Evolutionary conservation across 2,113 vertebrate genomes (phyloP), one percentile per base, ranked within the genome.

Genomic region (Corythornis cristatus): DNA sequence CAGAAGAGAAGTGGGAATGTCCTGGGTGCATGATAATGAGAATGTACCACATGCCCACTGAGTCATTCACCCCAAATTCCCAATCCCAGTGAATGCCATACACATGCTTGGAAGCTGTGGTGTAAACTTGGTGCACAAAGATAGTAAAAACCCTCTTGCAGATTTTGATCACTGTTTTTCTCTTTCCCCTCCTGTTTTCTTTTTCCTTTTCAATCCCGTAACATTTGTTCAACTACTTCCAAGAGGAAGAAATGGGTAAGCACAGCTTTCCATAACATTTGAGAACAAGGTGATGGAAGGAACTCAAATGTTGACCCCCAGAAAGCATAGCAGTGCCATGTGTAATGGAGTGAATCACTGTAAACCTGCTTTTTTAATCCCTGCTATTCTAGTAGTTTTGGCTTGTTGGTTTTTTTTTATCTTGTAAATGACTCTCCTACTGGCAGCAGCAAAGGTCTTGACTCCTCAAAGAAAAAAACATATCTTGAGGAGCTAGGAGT

Each of bases 221-320:
- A 87, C 82, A 40, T 75, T 96, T 94, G 74, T 85, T 62, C 86
- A 79, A 58, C 81, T 75, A 75, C 74, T 91, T 93, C 74, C 75
- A 87, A 17, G 66, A 92, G 75, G 73, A 93, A 96, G 93, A 86
- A 96, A 86, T 22, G 61, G 95, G 66, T 95, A 95, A 95, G 96
- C 83, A 45, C 29, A 50, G 46, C 90, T 92, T 90, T 92, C 76
- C 5, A 0, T 82, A 57, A 23, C 29, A 16, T 84, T 88, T 80
- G 73, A 85, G 83, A 73, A 35, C 33, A 40, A 78, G 70, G n/a
- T 35, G 50, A 60, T 33, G 72, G 81, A 86, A 90, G 56, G 66
- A 76, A 58, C 88, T 82, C 78, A 76, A 58, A 70, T 77, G 75
- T 60, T 80, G 64, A 22, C 43, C 56, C 25, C 37, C 46, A 80